These are phyloP conservation scores for Selene dorsalis DNA, from an alignment of 2,797 vertebrate species.

Conservation along the genomic window DNA sequence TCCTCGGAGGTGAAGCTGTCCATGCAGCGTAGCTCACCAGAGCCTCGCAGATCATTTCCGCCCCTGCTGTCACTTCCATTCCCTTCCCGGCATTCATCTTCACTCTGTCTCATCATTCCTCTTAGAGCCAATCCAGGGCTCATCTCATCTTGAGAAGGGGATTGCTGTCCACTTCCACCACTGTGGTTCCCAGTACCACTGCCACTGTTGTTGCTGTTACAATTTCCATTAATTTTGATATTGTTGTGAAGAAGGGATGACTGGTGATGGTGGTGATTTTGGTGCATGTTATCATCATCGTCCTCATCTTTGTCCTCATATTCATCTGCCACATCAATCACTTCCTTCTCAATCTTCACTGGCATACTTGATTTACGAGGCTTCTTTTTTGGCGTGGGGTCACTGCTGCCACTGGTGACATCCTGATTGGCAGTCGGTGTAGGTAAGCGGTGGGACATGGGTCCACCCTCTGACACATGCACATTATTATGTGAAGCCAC, in stretches of 20 bases:
- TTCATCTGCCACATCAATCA: constrained; percentile 96
- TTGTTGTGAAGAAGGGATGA: constrained; percentile 82
- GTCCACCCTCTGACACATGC: constrained; percentile 77
- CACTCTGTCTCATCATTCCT: constrained; percentile 91
- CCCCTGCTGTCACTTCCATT: constrained; percentile 80
- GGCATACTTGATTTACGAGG: constrained; percentile 99
- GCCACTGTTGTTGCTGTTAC: constrained; percentile 82
- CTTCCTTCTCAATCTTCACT: constrained; percentile 99
- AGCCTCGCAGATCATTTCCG: constrained; percentile 81
- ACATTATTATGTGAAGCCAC: constrained; percentile 79
- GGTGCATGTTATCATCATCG: constrained; percentile 84
- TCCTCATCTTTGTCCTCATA: constrained; percentile 97
- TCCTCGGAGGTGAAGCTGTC: constrained; percentile 99
- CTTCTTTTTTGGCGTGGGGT: constrained; percentile 97
- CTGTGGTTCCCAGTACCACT: constrained; percentile 81
- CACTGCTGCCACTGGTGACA: constrained; percentile 81
- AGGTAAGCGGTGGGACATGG: constrained; percentile 80
- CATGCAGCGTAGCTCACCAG: constrained; percentile 90
- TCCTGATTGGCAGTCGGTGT: constrained; percentile 83
- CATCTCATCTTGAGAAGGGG: constrained; percentile 96
- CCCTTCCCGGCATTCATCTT: constrained; percentile 90
- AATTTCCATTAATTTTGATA: constrained; percentile 85
- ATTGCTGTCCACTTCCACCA: constrained; percentile 88
- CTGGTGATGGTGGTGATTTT: constrained; percentile 81
- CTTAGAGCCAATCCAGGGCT: constrained; percentile 93